Conservation (phyloP, 2,113 vertebrate species). For the Edolisoma coerulescens region DNA sequence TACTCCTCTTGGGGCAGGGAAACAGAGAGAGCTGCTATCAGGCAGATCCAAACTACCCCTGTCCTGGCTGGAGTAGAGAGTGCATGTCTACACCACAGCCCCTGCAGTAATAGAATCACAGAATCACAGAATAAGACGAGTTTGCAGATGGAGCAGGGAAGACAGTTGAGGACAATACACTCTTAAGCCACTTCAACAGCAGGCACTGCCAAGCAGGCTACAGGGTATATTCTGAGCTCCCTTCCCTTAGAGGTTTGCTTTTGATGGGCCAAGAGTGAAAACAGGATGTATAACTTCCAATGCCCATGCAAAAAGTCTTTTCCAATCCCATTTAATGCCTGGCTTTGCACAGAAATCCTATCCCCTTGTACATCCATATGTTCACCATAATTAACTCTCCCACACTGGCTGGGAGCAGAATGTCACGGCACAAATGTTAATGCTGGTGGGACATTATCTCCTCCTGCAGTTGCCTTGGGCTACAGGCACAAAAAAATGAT, state of each 20-base stretch:
- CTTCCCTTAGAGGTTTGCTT: background rate
- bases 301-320: background rate
- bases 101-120: background rate
- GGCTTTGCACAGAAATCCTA: background rate
- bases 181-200: background rate
- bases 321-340: background rate
- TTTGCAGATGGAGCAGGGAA: background rate
- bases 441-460: background rate
- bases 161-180: background rate
- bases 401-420: background rate
- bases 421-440: background rate
- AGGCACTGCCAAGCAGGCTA: background rate
- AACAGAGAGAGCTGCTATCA: background rate
- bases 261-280: background rate
- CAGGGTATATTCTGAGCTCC: background rate
- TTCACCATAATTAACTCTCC: background rate
- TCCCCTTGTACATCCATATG: background rate
- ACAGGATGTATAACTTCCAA: background rate
- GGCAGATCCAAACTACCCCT: background rate
- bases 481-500: background rate
- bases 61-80: accelerated
- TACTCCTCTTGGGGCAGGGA: background rate
- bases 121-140: background rate
- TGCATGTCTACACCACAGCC: background rate
- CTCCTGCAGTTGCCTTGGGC: background rate